Evolutionary conservation across 2,888 invertebrate species (phyloP), one percentile per base, ranked within the genome.

Genomic region (Cacoxenus indagator): DNA sequence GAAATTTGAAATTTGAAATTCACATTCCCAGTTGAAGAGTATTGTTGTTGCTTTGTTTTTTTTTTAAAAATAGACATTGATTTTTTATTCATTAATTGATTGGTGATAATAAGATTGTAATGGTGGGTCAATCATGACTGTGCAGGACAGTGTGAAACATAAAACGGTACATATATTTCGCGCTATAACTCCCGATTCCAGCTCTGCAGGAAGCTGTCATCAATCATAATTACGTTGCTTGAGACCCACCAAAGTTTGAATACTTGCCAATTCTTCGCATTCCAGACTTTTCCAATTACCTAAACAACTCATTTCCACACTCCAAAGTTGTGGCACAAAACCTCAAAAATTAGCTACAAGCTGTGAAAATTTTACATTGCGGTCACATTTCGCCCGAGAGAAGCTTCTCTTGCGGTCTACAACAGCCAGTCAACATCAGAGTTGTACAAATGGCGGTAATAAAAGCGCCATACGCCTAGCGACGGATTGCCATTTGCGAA

Each of bases 331-430:
- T 54, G 55, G 8, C 43, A 61, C 66, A 66, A 81, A 81, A 78
- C 74, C 72, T 72, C 70, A 72, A 71, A 82, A 82, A 82, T 82
- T 82, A 82, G 82, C 82, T 76, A 61, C 76, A 80, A 81, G 80
- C 75, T 82, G 84, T 76, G 84, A 82, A 82, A 82, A 84, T 78
- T 78, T 73, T 73, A 71, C 81, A 83, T 81, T 80, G 83, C 75
- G 83, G 82, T 83, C 78, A 68, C 80, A 75, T 83, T 80, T 80
- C 68, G 57, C 37, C 27, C 57, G 64, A 51, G 64, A 45, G n/a
- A n/a, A 64, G 46, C 51, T 26, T 17, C 27, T 9, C 2, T 37
- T 43, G 17, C 11, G 2, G 11, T n/a, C 45, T 43, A n/a, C 45
- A 43, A 43, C 2, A 5, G 45, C 45, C 64, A 70, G 75, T 67